Evolutionary conservation across 2,888 invertebrate genomes (phyloP).

Genomic region (Chesias legatella): DNA sequence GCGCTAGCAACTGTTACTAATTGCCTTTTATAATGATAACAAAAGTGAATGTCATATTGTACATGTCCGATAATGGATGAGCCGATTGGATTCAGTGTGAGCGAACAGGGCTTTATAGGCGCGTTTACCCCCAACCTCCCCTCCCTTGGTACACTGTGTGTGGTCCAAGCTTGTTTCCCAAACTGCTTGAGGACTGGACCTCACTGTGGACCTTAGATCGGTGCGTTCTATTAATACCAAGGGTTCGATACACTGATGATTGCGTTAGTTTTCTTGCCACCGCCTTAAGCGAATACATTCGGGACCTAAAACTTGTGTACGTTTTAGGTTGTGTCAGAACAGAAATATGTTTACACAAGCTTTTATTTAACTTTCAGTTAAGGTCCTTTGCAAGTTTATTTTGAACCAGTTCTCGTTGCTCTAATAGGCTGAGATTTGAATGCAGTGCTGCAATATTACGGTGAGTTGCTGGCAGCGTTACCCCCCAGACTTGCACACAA

Average conservation of each 20-base stretch:
- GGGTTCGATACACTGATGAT: conserved; percentile 2
- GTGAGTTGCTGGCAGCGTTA: too few relatives aligned
- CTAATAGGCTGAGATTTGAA: too few relatives aligned
- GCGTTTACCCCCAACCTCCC: conserved; percentile 8
- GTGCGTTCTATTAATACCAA: conserved; percentile 4
- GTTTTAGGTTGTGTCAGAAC: too few relatives aligned
- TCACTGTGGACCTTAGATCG: conserved; percentile 5
- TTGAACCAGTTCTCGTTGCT: too few relatives aligned
- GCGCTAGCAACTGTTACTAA: conserved; percentile 54
- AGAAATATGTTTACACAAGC: too few relatives aligned
- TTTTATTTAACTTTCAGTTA: too few relatives aligned
- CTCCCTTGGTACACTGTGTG: neutral
- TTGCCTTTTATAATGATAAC: conserved; percentile 78
- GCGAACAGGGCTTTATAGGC: conserved; percentile 57
- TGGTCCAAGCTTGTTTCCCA: neutral
- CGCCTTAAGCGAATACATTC: too few relatives aligned
- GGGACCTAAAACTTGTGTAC: too few relatives aligned
- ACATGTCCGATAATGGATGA: conserved; percentile 60
- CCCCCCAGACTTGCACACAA: too few relatives aligned
- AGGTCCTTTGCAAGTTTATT: too few relatives aligned
- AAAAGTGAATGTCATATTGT: conserved; percentile 73
- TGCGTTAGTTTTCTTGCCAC: too few relatives aligned
- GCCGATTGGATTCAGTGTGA: conserved; percentile 54
- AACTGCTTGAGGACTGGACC: conserved; percentile 3
- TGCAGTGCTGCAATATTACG: too few relatives aligned